Conservation (phyloP, 1,140 invertebrate species). For the Araneus ventricosus region DNA sequence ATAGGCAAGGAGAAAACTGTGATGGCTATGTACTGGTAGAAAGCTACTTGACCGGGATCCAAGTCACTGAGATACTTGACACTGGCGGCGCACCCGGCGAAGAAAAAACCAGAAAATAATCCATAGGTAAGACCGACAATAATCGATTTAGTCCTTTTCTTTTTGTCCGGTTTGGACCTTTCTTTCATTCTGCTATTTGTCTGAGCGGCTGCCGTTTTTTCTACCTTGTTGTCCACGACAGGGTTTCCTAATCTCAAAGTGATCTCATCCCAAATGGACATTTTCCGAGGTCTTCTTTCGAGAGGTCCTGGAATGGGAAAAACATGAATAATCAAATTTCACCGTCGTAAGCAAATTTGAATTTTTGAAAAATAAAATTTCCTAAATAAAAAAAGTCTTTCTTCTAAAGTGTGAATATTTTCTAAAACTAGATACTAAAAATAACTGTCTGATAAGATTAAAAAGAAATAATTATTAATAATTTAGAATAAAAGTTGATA, state of each 20-base stretch:
- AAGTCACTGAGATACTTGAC: constrained; percentile 90
- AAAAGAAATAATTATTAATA: too few species aligned
- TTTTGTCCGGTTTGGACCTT: background rate
- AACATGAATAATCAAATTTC: background rate
- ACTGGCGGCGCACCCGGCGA: constrained; percentile 92
- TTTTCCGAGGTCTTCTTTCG: background rate
- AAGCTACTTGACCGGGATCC: constrained; percentile 91
- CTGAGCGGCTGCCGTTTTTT: background rate
- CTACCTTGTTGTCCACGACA: background rate
- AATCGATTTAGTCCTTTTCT: constrained; percentile 33
- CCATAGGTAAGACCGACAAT: constrained; percentile 60
- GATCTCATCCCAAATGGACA: constrained; percentile 26
- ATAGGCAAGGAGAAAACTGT: constrained; percentile 91
- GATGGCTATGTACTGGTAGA: constrained; percentile 90
- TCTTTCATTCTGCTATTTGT: background rate
- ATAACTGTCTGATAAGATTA: too few species aligned
- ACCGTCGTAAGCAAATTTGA: too few species aligned
- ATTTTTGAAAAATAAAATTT: too few species aligned
- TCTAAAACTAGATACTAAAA: too few species aligned
- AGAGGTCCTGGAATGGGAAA: background rate
- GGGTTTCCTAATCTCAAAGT: background rate
- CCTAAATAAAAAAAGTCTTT: too few species aligned
- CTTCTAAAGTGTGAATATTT: too few species aligned
- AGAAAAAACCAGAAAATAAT: constrained; percentile 88
- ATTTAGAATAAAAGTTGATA: too few species aligned